A percentile compares a stretch with the other conserved stretches of the same genome.
phyloP scores from a whole-genome alignment of 1,140 invertebrate genomes.

The Drosophila sp. region DNA sequence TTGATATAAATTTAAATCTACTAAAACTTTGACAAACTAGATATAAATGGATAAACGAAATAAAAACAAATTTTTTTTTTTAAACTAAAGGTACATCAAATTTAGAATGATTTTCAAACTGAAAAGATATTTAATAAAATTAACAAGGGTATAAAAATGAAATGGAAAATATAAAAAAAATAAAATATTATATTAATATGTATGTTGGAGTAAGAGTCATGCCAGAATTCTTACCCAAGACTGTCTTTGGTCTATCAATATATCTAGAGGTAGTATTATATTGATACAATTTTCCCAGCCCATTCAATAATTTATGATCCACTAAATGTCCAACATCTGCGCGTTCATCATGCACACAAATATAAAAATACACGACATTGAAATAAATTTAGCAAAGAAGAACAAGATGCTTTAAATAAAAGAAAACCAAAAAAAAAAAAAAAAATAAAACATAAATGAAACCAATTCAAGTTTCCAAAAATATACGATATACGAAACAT shows the following conservation, averaged over 20 bases:
- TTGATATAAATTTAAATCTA: too few relatives aligned
- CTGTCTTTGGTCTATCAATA: background rate
- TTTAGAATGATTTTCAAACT: too few relatives aligned
- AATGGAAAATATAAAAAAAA: too few relatives aligned
- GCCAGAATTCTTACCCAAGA: too few relatives aligned
- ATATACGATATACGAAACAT: constrained; percentile 50
- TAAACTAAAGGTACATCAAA: too few relatives aligned
- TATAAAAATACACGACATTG: constrained; percentile 73
- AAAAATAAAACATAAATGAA: background rate
- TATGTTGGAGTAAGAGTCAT: too few relatives aligned
- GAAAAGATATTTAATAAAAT: too few relatives aligned
- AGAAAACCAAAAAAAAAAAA: constrained; percentile 25
- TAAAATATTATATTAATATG: too few relatives aligned
- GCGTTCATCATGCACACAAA: constrained; percentile 28
- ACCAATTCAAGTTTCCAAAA: constrained; percentile 46
- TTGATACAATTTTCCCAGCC: constrained; percentile 10
- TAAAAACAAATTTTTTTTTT: too few relatives aligned
- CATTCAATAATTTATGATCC: constrained; percentile 51
- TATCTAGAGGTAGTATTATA: background rate
- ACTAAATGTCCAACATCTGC: constrained; percentile 51
- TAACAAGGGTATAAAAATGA: too few relatives aligned
- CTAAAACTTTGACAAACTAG: too few relatives aligned
- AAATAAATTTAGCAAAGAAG: constrained; percentile 57
- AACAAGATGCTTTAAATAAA: constrained; percentile 18
- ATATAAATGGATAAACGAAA: too few relatives aligned